Base-by-base conservation (phyloP, 2,797 vertebrate species). In the Notamacropus eugenii region DNA sequence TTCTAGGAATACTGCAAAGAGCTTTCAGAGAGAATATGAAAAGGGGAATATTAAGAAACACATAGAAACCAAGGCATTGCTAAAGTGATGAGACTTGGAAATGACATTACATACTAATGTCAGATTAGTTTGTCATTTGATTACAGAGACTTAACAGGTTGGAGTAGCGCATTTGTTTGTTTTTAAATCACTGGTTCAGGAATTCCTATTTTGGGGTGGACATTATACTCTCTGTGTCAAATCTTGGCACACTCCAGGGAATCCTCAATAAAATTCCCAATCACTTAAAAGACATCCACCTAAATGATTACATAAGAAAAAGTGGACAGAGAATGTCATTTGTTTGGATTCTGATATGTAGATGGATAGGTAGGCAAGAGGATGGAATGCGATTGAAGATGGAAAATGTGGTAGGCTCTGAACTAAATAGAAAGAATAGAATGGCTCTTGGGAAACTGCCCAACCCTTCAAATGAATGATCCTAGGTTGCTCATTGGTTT, bases 41-140 rank as follows among this genome's bases (percentile, higher is more conserved):
- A 97, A 96, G 97, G 96, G 96, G 54, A 74, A 92, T 97, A 97
- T 96, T 95, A 93, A 95, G 95, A 97, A 97, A 93, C 95, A 91
- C 90, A 91, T 95, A 93, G 96, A 97, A 93, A 95, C 40, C 40
- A 97, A 96, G 94, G 34, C 93, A 95, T 50, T 97, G 95, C 96
- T 93, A 91, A 94, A 96, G 82, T 97, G 95, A 96, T 46, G 62
- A 95, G 55, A 46, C 31, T 93, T 95, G 91, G 54, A 94, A 96
- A 96, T 92, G 94, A 91, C 90, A 95, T 95, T 93, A 90, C 96
- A 95, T 96, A 93, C 93, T 96, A 96, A 95, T 54, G 95, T 90
- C 94, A 92, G 74, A 90, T 95, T 96, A 93, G 74, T 96, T 96
- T 93, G 95, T 95, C 74, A 12, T n/a, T 46, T 96, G 95, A 95